Evolutionary conservation across 2,888 invertebrate genomes (phyloP).

Genomic region (Thereva unica): DNA sequence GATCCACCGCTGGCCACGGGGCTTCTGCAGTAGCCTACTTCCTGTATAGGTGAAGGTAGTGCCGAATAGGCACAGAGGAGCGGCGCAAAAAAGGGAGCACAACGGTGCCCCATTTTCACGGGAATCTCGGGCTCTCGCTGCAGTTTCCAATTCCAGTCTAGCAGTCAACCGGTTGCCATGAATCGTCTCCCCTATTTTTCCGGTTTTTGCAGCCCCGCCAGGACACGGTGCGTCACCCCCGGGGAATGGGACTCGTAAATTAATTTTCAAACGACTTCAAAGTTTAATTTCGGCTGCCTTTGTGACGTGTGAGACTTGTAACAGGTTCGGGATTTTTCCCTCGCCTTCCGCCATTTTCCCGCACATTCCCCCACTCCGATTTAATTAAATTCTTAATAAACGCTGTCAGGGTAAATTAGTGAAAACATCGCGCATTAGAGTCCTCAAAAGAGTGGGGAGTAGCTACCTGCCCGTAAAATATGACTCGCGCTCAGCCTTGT

Average conservation of each 20-base stretch:
- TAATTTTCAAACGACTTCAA: slow-evolving; percentile 29
- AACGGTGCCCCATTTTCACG: slow-evolving; percentile 21
- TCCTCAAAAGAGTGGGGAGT: slow-evolving; percentile 16
- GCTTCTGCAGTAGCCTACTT: slow-evolving; percentile 20
- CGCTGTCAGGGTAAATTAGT: slow-evolving; percentile 42
- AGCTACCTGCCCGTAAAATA: slow-evolving; percentile 38
- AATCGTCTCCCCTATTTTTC: slow-evolving; percentile 4
- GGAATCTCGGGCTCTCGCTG: slow-evolving; percentile 11
- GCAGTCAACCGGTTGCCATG: neutral
- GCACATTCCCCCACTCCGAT: slow-evolving; percentile 34
- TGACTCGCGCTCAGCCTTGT: slow-evolving; percentile 26
- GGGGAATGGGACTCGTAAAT: slow-evolving; percentile 7
- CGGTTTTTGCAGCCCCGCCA: neutral
- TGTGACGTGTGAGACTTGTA: slow-evolving; percentile 33
- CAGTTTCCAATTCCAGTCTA: neutral
- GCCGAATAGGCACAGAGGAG: slow-evolving; percentile 6
- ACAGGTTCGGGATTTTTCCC: slow-evolving; percentile 20
- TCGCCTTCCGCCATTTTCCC: slow-evolving; percentile 21
- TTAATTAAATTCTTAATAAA: slow-evolving; percentile 43
- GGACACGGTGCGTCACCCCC: slow-evolving; percentile 1
- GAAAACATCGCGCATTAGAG: slow-evolving; percentile 41
- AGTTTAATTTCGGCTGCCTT: slow-evolving; percentile 24
- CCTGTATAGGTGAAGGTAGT: slow-evolving; percentile 13
- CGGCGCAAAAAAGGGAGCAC: neutral
- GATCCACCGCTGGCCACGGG: neutral